Percentiles rank a stretch among this genome's conserved stretches.
phyloP scores from a whole-genome alignment of 2,113 vertebrate genomes.

The Phyllopteryx taeniolatus region DNA sequence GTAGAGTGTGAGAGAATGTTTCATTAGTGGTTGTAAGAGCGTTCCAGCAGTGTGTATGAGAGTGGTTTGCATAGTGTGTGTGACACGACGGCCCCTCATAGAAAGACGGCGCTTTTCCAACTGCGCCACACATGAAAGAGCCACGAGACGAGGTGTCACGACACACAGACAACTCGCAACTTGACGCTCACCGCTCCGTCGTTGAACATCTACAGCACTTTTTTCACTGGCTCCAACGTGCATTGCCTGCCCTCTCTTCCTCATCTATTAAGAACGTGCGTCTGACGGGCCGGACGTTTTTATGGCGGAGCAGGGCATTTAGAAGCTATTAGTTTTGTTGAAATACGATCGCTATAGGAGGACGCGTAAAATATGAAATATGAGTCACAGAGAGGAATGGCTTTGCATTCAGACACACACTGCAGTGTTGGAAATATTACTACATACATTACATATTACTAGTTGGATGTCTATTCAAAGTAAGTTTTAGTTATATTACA shows the following conservation, averaged over 20 bases:
- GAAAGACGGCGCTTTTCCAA: conserved; percentile 43
- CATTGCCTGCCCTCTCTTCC: conserved; percentile 14
- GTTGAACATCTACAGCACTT: conserved; percentile 60
- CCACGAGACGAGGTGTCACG: background rate
- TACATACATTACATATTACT: background rate
- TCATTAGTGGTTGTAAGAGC: no score
- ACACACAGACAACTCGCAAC: background rate
- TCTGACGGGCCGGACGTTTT: conserved; percentile 57
- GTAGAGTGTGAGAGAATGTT: no score
- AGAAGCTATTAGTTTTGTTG: conserved; percentile 51
- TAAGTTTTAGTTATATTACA: no score
- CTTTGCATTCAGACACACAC: background rate
- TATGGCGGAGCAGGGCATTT: conserved; percentile 48
- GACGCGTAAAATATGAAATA: conserved; percentile 40
- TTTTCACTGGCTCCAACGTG: conserved; percentile 24
- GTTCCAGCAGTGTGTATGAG: no score
- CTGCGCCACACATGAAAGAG: conserved; percentile 56
- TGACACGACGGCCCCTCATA: no score
- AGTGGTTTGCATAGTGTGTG: no score
- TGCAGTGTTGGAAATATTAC: background rate
- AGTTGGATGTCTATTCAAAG: no score
- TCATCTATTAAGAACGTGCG: conserved; percentile 50
- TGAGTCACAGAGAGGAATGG: conserved; percentile 20
- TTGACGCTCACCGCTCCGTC: conserved; percentile 1
- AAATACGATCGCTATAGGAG: conserved; percentile 48